Conservation (phyloP, 2,888 invertebrate genomes). For the Pristionchus japonicus region DNA sequence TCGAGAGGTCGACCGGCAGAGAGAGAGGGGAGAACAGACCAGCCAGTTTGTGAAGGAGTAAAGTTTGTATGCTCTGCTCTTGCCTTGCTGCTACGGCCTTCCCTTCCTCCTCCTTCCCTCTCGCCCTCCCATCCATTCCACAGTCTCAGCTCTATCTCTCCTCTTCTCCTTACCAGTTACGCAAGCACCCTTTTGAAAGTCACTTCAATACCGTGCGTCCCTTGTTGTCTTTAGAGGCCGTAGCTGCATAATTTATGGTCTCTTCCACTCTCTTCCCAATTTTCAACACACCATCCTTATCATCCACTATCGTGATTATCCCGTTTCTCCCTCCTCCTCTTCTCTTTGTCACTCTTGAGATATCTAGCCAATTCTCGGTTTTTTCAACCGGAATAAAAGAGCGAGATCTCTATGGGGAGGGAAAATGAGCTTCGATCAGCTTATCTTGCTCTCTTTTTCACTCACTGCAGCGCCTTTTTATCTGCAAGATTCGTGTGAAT, state of each 20-base stretch:
- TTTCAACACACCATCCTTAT: not conserved
- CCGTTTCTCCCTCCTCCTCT: not conserved
- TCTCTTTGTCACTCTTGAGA: not conserved
- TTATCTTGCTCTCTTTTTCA: not conserved
- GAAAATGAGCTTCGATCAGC: not conserved
- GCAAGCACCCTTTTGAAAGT: slow-evolving; percentile 1
- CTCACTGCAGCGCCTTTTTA: not conserved
- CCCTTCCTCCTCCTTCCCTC: not conserved
- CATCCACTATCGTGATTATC: slow-evolving; percentile 2
- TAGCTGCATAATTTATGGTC: not conserved
- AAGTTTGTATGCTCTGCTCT: slow-evolving; percentile 16
- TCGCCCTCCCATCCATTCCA: slow-evolving; percentile 8
- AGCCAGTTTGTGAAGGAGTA: slow-evolving; percentile 27
- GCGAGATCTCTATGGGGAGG: not conserved
- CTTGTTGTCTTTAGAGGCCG: not conserved
- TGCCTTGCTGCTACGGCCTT: not conserved
- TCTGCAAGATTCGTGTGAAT: not conserved
- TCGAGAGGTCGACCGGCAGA: slow-evolving; percentile 24
- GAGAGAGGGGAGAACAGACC: not conserved
- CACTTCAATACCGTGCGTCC: not conserved
- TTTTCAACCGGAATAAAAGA: slow-evolving; percentile 26
- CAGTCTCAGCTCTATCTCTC: slow-evolving; percentile 3
- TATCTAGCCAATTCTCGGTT: not conserved
- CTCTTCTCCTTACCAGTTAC: slow-evolving; percentile 16
- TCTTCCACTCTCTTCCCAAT: too few species aligned